A percentile compares a stretch with the other conserved stretches of the same genome.
These are phyloP conservation scores for Vidua macroura DNA, from an alignment of 2,113 vertebrate genomes.

Conservation along the genomic window DNA sequence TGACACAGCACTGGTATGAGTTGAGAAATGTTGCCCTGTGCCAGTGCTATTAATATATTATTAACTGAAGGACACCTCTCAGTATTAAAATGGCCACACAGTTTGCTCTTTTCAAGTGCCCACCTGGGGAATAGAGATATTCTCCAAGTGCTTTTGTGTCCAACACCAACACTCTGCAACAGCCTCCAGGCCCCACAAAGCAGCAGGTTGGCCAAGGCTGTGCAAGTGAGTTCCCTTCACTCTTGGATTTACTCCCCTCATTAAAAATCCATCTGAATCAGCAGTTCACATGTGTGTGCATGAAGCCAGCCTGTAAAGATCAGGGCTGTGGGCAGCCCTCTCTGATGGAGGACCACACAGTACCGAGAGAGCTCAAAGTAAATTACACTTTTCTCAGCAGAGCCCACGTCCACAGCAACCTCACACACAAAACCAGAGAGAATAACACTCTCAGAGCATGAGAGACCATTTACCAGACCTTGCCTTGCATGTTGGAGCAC, in stretches of 20 bases:
- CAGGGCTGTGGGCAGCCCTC: background rate
- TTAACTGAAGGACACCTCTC: background rate
- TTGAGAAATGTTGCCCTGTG: background rate
- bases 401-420: background rate
- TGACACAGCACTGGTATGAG: background rate
- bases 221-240: background rate
- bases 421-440: background rate
- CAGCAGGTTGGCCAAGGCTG: background rate
- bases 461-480: background rate
- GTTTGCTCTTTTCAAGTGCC: background rate
- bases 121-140: background rate
- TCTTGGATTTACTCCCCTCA: background rate
- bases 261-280: background rate
- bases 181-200: rapidly evolving
- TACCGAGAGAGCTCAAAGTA: background rate
- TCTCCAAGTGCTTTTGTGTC: background rate
- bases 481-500: rapidly evolving
- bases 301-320: rapidly evolving
- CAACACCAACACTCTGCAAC: rapidly evolving
- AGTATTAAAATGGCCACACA: background rate
- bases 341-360: background rate
- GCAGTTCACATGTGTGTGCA: background rate
- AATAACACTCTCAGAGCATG: background rate
- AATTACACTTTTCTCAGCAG: background rate
- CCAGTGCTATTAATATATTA: background rate